Evolutionary conservation across 2,888 invertebrate species (phyloP), one percentile per base, ranked within the genome.

Genomic region (Lochmaea crataegi): DNA sequence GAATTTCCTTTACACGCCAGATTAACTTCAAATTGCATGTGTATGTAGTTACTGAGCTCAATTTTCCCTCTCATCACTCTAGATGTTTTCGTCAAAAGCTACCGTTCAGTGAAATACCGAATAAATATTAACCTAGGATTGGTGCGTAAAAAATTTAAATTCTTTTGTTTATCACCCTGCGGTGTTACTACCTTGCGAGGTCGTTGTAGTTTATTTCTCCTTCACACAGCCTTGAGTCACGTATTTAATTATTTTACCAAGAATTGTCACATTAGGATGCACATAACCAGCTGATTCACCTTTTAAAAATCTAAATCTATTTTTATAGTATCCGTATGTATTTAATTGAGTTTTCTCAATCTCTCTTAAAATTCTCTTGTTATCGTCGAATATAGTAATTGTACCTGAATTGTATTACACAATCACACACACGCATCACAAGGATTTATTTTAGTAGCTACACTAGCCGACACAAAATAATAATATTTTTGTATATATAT

Each of bases 181-280:
- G 7, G 16, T 18, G 16, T 53, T 53, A 53, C 16, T 51, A 51
- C 51, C 45, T 45, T 45, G 53, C 10, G 53, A 53, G 53, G n/a
- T 53, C 53, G 16, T 18, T 53, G 53, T 53, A 45, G 16, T 53
- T 53, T 53, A 18, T 53, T 16, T 53, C 53, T 16, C 53, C 53
- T 53, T 53, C 53, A 53, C 16, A 18, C 53, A 53, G 18, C 53
- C 53, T 53, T 53, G 53, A 53, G 53, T 53, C 53, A 53, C 53
- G 53, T 53, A 18, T 53, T 53, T 53, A 18, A 16, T 53, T 53
- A 53, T 53, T 18, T 16, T 53, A 16, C 53, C 16, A 16, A 53
- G 53, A 53, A 53, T 7, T 18, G 53, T 18, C 18, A 6, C 18
- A 53, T 53, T 16, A 53, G 16, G 16, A 9, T 53, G 53, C 53